Evolutionary conservation across 2,888 invertebrate species (phyloP), one percentile per base, ranked within the genome.

Genomic region (Molanna angustata): DNA sequence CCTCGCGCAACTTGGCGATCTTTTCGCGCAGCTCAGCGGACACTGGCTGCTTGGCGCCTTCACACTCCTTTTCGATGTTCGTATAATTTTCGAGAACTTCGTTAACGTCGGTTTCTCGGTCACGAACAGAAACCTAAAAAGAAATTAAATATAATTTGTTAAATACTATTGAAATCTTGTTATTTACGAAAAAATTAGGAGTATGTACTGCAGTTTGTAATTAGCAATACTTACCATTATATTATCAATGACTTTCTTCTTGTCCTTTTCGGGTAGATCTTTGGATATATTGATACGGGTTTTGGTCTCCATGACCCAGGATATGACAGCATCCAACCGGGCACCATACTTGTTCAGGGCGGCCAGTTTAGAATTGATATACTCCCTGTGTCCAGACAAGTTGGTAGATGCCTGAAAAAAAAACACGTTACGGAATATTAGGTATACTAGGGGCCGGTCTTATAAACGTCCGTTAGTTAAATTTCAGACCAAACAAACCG

Each of bases 51-150:
- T 64, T 62, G 54, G 71, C 72, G 35, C 64, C 69, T 21, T 43
- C 61, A 60, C 76, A 74, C 66, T 73, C 73, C 57, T 70, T 71
- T 66, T 84, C 84, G 62, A 85, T 67, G 68, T 82, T 81, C 48
- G 78, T 80, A 67, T 79, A 84, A 68, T 82, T 82, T 66, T 83
- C 82, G 41, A 84, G 64, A 39, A 83, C 76, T 61, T 83, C 83
- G 61, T 77, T 78, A 33, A 84, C 76, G 64, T 83, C 83, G 55
- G 75, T 70, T 64, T 80, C 80, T 45, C 76, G 78, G 61, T 82
- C 83, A 54, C 68, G 65, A 11, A 80, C 71, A 35, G 67, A 66
- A 3, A 64, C 68, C 79, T 79, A 62, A 11, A 40, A 46, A 31
- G n/a, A 16, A 40, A 40, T 1, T 17, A 16, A 48, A 33, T 11